Evolutionary conservation across 2,888 invertebrate genomes (phyloP).

Genomic region (Geotrupes spiniger): DNA sequence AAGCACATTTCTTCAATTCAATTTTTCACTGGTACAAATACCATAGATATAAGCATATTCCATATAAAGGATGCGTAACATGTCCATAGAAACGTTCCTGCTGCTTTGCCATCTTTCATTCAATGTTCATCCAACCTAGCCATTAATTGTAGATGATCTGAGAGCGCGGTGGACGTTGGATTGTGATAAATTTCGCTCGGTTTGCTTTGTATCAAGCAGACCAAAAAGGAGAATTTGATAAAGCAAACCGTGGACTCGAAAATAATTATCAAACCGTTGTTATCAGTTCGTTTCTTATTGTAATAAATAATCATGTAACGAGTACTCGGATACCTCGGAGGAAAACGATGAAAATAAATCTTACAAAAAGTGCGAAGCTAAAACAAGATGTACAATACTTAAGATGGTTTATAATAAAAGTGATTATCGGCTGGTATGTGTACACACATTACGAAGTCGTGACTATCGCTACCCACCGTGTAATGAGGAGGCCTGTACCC

Average conservation of each 20-base stretch:
- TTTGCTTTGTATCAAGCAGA: no score
- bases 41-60: no score
- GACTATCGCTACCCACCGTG: conserved; percentile 51
- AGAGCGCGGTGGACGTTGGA: no score
- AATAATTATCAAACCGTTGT: conserved; percentile 22
- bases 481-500: conserved; percentile 47
- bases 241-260: conserved; percentile 13
- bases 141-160: no score
- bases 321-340: conserved; percentile 23
- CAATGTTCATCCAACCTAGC: no score
- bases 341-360: conserved; percentile 27
- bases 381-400: conserved; percentile 48
- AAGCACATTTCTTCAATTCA: no score
- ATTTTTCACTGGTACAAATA: no score
- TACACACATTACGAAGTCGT: conserved; percentile 50
- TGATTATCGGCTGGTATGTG: conserved; percentile 49
- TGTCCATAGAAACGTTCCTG: no score
- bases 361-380: conserved; percentile 42
- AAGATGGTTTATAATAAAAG: conserved; percentile 48
- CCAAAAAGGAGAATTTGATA: neutral
- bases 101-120: no score
- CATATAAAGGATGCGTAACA: no score
- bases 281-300: conserved; percentile 23
- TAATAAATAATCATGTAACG: conserved; percentile 29
- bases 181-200: no score